These are phyloP conservation scores for Ferdinandea cuprea DNA, from an alignment of 2,888 invertebrate genomes.

Conservation along the genomic window DNA sequence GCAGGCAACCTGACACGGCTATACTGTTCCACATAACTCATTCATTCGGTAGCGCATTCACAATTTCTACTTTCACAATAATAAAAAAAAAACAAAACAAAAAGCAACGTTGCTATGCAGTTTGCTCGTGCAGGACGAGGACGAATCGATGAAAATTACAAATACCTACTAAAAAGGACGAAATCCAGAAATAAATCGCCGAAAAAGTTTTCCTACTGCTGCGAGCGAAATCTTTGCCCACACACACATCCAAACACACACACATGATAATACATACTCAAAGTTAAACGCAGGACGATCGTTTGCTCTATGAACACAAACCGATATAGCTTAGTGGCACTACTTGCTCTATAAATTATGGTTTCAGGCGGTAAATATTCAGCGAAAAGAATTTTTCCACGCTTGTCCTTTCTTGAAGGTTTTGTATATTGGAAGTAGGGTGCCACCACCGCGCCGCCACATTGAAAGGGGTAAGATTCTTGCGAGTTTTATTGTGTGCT, in stretches of 20 bases:
- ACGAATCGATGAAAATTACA: conserved; percentile 55
- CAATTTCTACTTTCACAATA: conserved; percentile 8
- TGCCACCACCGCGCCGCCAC: not conserved
- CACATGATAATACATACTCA: conserved; percentile 2
- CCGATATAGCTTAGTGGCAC: conserved; percentile 54
- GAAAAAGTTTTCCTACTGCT: conserved; percentile 38
- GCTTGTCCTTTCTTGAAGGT: conserved; percentile 42
- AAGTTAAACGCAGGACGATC: conserved; percentile 42
- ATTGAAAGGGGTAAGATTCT: conserved; percentile 9
- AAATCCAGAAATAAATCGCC: conserved; percentile 60
- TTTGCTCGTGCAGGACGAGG: conserved; percentile 21
- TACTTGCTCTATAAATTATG: conserved; percentile 70
- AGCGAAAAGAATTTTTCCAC: conserved; percentile 63
- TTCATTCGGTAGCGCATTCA: conserved; percentile 48
- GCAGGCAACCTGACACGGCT: conserved; percentile 19
- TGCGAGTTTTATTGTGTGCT: conserved; percentile 46
- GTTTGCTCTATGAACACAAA: conserved; percentile 10
- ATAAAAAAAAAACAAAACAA: conserved; percentile 29
- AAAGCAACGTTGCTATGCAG: conserved; percentile 34
- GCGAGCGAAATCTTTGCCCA: conserved; percentile 41
- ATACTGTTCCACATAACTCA: conserved; percentile 51
- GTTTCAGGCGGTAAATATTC: conserved; percentile 71
- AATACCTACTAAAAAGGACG: conserved; percentile 34
- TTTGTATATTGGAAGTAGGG: not conserved
- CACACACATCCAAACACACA: conserved; percentile 3